These are phyloP conservation scores for Catocala sponsa DNA, from an alignment of 2,888 invertebrate species.

Conservation along the genomic window DNA sequence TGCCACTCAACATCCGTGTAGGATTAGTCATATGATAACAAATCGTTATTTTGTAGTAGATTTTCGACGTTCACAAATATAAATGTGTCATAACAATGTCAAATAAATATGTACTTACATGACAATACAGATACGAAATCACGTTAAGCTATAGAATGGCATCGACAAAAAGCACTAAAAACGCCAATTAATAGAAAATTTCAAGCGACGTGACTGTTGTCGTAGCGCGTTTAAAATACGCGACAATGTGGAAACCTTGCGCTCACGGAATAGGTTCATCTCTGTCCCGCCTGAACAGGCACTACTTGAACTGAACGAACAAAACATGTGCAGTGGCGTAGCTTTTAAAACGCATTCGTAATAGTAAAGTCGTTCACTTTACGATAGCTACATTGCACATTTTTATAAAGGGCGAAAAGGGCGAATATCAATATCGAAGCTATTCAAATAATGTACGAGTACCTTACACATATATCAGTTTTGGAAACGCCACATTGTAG, in stretches of 20 bases:
- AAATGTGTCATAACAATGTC: constrained; percentile 63
- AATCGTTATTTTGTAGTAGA: constrained; percentile 53
- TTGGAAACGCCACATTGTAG: constrained; percentile 34
- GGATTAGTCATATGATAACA: constrained; percentile 51
- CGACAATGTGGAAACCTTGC: constrained; percentile 54
- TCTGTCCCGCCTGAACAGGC: constrained; percentile 58
- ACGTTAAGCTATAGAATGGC: constrained; percentile 66
- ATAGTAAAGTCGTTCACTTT: constrained; percentile 74
- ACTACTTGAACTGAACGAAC: constrained; percentile 54
- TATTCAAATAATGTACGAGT: constrained; percentile 50
- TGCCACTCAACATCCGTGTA: constrained; percentile 39
- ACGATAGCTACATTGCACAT: constrained; percentile 63
- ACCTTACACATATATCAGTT: constrained; percentile 42
- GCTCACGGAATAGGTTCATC: constrained; percentile 59
- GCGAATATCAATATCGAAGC: constrained; percentile 52
- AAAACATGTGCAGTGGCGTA: constrained; percentile 55
- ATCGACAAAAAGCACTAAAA: constrained; percentile 76
- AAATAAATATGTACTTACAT: constrained; percentile 60
- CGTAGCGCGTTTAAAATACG: constrained; percentile 74
- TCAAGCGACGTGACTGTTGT: constrained; percentile 74
- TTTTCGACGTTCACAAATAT: constrained; percentile 54
- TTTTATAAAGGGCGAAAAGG: constrained; percentile 66
- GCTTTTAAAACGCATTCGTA: constrained; percentile 68
- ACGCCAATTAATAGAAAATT: constrained; percentile 80
- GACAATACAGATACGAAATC: constrained; percentile 68